Conservation (phyloP, 2,888 invertebrate genomes). For the Rhodophaea formosa region DNA sequence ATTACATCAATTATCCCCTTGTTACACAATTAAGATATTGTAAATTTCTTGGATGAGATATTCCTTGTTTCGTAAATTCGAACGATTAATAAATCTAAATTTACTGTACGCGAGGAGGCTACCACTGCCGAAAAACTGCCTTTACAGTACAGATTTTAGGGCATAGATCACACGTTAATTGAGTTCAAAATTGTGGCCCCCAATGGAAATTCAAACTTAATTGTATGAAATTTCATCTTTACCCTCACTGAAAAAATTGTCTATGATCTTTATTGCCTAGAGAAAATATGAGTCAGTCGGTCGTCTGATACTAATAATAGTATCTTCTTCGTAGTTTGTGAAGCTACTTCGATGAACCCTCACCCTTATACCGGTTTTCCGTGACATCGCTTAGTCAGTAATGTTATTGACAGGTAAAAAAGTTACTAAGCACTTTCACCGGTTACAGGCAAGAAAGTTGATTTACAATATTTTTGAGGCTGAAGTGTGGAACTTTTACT, state of each 20-base stretch:
- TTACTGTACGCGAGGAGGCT: neutral
- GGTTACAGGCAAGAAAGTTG: neutral
- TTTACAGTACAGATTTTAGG: too few relatives aligned
- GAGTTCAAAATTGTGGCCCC: neutral
- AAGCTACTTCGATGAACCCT: neutral
- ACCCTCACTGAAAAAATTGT: too few relatives aligned
- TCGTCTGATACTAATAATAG: too few relatives aligned
- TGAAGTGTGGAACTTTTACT: too few relatives aligned
- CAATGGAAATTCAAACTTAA: too few relatives aligned
- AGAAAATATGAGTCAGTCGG: too few relatives aligned
- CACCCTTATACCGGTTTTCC: slow-evolving; percentile 6
- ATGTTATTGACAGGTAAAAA: slow-evolving; percentile 20
- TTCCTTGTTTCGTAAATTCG: slow-evolving; percentile 3
- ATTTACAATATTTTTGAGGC: neutral
- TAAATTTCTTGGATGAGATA: neutral
- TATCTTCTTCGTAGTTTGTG: neutral
- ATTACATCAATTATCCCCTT: neutral
- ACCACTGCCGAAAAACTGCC: too few relatives aligned
- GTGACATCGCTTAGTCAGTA: slow-evolving; percentile 15
- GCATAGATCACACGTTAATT: too few relatives aligned
- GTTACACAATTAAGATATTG: neutral
- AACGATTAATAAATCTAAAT: neutral
- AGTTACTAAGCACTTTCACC: slow-evolving; percentile 3
- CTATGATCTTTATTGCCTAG: too few relatives aligned
- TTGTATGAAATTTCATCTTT: too few relatives aligned